phyloP scores from a whole-genome alignment of 2,888 invertebrate genomes.

The Enchytraeus crypticus region DNA sequence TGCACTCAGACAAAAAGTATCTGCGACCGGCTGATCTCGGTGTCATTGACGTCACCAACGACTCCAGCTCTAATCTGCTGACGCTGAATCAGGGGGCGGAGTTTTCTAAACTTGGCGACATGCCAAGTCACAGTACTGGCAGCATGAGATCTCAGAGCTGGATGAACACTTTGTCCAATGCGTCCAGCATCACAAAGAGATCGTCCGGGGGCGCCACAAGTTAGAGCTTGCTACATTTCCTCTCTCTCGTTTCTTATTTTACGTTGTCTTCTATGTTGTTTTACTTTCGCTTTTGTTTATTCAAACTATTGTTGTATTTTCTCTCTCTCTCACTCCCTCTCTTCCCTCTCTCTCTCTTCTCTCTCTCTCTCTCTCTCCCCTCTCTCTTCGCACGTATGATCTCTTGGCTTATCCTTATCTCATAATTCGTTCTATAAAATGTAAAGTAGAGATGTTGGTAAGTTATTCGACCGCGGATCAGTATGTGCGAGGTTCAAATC shows the following conservation, averaged over 20 bases:
- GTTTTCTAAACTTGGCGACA: neutral
- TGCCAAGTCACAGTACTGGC: neutral
- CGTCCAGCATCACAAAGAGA: constrained; percentile 54
- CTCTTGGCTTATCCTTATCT: too few relatives aligned
- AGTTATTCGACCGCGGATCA: too few relatives aligned
- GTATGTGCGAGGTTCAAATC: too few relatives aligned
- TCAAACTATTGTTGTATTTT: neutral
- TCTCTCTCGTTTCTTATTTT: neutral
- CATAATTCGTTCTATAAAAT: too few relatives aligned
- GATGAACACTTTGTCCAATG: constrained; percentile 84
- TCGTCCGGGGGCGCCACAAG: constrained; percentile 48
- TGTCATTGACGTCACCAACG: constrained; percentile 13
- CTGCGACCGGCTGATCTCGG: constrained; percentile 40
- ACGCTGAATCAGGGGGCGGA: constrained; percentile 8
- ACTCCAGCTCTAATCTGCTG: neutral
- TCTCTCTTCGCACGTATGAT: too few relatives aligned
- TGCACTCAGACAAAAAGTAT: constrained; percentile 61
- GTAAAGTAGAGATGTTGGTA: too few relatives aligned
- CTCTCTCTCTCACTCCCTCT: too few relatives aligned
- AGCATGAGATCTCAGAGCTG: constrained; percentile 56
- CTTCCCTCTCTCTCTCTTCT: too few relatives aligned
- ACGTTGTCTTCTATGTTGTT: neutral
- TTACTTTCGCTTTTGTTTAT: neutral
- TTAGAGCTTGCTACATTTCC: neutral
- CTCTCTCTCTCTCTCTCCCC: too few relatives aligned